Evolutionary conservation across 2,888 invertebrate species (phyloP).

Genomic region (Drosophila atroscutellata): DNA sequence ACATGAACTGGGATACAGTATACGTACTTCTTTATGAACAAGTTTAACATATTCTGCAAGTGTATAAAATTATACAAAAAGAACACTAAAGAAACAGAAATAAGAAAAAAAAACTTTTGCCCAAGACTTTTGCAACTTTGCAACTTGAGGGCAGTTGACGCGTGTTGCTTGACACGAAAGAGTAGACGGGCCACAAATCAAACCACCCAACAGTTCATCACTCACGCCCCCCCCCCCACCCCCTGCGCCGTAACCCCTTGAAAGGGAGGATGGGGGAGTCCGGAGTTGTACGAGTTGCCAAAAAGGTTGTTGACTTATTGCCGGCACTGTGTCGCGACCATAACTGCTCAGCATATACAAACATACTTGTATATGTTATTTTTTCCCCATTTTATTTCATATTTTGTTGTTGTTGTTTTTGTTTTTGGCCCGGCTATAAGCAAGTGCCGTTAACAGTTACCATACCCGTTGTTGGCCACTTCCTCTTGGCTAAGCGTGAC

Average conservation of each 20-base stretch:
- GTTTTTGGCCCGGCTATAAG: conserved; percentile 43
- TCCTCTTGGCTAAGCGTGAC: conserved; percentile 70
- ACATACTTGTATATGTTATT: conserved; percentile 24
- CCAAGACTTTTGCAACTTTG: conserved; percentile 26
- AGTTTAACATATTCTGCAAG: conserved; percentile 1
- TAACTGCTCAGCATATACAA: conserved; percentile 43
- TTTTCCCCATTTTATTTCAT: background rate
- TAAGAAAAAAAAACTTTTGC: conserved; percentile 8
- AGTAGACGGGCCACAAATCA: conserved; percentile 53
- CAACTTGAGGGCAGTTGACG: conserved; percentile 1
- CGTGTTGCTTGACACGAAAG: conserved; percentile 31
- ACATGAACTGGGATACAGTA: background rate
- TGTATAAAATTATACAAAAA: background rate
- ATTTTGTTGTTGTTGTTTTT: conserved; percentile 1
- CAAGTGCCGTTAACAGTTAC: conserved; percentile 54
- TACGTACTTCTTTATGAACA: background rate
- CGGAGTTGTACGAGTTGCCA: conserved; percentile 64
- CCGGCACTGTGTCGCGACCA: conserved; percentile 42
- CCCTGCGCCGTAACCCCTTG: background rate
- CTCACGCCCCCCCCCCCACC: background rate
- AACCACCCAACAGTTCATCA: conserved; percentile 13
- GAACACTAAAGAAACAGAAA: background rate
- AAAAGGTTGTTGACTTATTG: conserved; percentile 78
- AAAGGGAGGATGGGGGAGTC: conserved; percentile 26
- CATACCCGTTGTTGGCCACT: conserved; percentile 38